Percentiles rank a stretch among this genome's conserved stretches.
Conservation (phyloP, 1,140 invertebrate species). For the Bombus huntii region DNA sequence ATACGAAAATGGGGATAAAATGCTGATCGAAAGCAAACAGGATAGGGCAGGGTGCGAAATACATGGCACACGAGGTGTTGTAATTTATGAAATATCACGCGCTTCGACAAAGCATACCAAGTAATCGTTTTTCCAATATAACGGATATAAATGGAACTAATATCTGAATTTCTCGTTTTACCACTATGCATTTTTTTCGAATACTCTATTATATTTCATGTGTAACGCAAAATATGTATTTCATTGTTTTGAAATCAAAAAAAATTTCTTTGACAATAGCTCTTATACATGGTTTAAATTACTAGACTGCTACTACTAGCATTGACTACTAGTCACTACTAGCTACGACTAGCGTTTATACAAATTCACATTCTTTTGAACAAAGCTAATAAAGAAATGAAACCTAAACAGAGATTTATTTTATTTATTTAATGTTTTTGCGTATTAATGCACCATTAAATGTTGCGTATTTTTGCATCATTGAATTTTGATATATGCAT, state of each 20-base stretch:
- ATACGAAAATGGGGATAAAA: neutral
- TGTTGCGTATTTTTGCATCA: too few relatives aligned
- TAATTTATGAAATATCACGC: constrained; percentile 22
- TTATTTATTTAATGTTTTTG: neutral
- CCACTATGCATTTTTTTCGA: too few relatives aligned
- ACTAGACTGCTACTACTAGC: too few relatives aligned
- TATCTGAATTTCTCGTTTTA: constrained; percentile 15
- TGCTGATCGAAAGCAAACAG: constrained; percentile 6
- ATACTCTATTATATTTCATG: neutral
- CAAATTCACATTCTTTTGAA: neutral
- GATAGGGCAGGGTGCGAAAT: neutral
- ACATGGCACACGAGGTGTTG: neutral
- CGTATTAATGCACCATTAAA: too few relatives aligned
- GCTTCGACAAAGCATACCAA: neutral
- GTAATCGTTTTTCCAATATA: constrained; percentile 6
- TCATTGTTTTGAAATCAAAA: neutral
- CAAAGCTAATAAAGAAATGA: neutral
- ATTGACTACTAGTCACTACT: too few relatives aligned
- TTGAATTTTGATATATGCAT: neutral
- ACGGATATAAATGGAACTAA: neutral
- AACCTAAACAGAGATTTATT: neutral
- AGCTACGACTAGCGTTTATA: neutral
- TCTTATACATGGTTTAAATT: neutral
- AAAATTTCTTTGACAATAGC: neutral
- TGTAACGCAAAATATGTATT: neutral